These are phyloP conservation scores for Apostichopus parvimensis DNA, from an alignment of 35 echinoderm and acorn worm genomes.

Conservation along the genomic window DNA sequence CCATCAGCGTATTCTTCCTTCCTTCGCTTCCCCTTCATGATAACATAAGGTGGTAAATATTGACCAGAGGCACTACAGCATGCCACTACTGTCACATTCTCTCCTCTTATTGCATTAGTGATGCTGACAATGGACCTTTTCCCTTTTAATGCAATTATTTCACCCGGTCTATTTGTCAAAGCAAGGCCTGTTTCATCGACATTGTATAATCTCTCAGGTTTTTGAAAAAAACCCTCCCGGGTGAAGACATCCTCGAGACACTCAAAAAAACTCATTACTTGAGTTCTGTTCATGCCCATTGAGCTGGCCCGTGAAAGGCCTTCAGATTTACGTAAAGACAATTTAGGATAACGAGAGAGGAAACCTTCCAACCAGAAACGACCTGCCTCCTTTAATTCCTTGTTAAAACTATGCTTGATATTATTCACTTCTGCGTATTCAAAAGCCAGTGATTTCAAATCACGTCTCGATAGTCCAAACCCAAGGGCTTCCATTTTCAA, in stretches of 20 bases:
- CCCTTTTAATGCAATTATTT: conserved; percentile 44
- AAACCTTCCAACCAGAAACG: conserved; percentile 49
- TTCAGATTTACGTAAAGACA: conserved; percentile 41
- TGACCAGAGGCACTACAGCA: conserved; percentile 62
- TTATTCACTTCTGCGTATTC: background rate
- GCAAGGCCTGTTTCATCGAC: conserved; percentile 49
- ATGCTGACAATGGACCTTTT: conserved; percentile 59
- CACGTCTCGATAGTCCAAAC: conserved; percentile 43
- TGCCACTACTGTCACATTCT: conserved; percentile 65
- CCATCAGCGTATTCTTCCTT: conserved; percentile 58
- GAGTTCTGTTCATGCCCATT: conserved; percentile 30
- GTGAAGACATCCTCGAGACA: background rate
- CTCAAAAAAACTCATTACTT: conserved; percentile 32
- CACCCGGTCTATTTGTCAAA: conserved; percentile 32
- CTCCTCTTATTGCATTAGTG: conserved; percentile 33
- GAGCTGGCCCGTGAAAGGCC: conserved; percentile 38
- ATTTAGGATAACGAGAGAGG: conserved; percentile 25
- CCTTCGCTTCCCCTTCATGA: conserved; percentile 59
- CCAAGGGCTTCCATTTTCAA: conserved; percentile 54
- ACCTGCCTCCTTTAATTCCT: conserved; percentile 37
- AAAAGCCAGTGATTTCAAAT: conserved; percentile 56
- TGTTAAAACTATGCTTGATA: conserved; percentile 45
- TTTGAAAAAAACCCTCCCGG: conserved; percentile 26
- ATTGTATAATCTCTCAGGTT: conserved; percentile 43
- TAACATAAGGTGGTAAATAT: conserved; percentile 61